Base-by-base conservation (phyloP, 2,888 invertebrate genomes). In the Hypercompe scribonia region DNA sequence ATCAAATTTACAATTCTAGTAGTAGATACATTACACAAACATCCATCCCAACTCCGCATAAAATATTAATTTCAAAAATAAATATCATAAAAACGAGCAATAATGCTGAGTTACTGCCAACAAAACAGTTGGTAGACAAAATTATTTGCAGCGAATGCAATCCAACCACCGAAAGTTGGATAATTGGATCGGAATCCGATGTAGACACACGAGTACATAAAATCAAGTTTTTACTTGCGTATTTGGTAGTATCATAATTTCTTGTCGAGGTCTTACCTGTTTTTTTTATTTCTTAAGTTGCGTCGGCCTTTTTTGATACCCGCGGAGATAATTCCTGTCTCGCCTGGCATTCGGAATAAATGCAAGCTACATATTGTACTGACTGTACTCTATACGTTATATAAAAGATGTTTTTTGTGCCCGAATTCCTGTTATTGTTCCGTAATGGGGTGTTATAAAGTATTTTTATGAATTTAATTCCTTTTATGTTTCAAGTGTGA, bases 231-330 rank as follows among this genome's bases (percentile, higher is more conserved):
- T 94, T 94, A 87, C 82, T 77, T 87, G 89, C 93, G 91, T 93
- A 94, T 94, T 94, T 92, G 93, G 94, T 92, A 90, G 93, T 92
- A 94, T 94, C 94, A 94, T 94, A 93, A 94, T 91, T 95, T 94
- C 94, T 94, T 95, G 92, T 91, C 89, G 88, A 81, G 50, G 83
- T 82, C 84, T 83, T 87, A 83, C 88, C 82, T 85, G 84, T 83
- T 82, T 84, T 91, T 91, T 90, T 88, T 86, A 83, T 82, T 81
- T 78, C 82, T 83, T 83, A 80, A 84, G 81, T 86, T 84, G 78
- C 78, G 82, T 83, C 87, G 87, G 88, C 88, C 89, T 92, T 93
- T 93, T 93, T 91, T 91, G 93, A 92, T 93, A 89, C 90, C 85
- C 80, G 84, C 84, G 77, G 87, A 85, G 93, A 93, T 94, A 93